Conservation (phyloP, 2,888 invertebrate genomes). For the Lottia gigantea region DNA sequence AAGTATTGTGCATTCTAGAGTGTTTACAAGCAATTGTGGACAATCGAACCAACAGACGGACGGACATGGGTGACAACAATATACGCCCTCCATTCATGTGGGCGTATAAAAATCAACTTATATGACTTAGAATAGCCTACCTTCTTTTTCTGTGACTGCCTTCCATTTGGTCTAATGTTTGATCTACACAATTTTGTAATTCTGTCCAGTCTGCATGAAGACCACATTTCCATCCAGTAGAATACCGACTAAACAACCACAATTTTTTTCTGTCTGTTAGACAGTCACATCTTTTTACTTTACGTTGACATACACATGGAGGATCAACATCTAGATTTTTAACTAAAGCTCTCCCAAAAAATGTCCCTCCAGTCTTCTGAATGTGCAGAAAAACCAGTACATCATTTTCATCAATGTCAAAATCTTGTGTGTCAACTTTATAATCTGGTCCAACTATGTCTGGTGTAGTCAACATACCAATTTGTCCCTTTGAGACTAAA, state of each 20-base stretch:
- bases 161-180: conserved; percentile 90
- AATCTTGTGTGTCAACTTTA: conserved; percentile 24
- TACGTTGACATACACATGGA: conserved; percentile 92
- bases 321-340: conserved; percentile 91
- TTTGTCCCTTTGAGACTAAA: no score
- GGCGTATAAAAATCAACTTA: no score
- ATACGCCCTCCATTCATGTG: no score
- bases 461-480: no score
- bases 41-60: no score
- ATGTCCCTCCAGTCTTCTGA: conserved; percentile 98
- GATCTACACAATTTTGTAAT: conserved; percentile 75
- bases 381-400: conserved; percentile 98
- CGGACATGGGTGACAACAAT: no score
- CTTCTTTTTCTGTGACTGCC: conserved; percentile 80
- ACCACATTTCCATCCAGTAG: conserved; percentile 78
- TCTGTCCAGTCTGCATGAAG: conserved; percentile 99
- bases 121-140: conserved; percentile 65
- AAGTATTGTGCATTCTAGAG: no score
- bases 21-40: no score
- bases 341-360: conserved; percentile 95
- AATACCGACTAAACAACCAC: conserved; percentile 83
- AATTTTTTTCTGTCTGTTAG: conserved; percentile 45
- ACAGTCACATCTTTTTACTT: conserved; percentile 79
- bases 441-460: no score
- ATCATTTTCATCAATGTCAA: conserved; percentile 79